Evolutionary conservation across 1,140 invertebrate species (phyloP), one percentile per base, ranked within the genome.

Genomic region (Zaprionus capensis): DNA sequence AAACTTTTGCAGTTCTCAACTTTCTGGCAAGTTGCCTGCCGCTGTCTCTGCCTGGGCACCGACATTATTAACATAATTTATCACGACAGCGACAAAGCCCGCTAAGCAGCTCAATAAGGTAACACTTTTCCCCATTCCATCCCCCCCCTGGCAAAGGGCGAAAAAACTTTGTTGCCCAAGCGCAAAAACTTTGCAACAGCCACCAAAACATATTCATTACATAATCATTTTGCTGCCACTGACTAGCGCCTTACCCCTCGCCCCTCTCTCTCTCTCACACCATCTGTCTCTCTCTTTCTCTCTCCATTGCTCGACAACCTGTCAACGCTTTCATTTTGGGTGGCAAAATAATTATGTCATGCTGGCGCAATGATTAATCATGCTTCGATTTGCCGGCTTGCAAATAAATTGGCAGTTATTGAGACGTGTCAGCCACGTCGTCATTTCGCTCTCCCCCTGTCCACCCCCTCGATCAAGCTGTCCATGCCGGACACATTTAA

Each of bases 1-100:
- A 83, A 88, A 82, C 61, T 88, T 88, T 78, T 36, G 71, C 46
- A 63, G 78, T 63, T 61, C 59, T 82, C 83, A 87, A 87, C 70
- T 88, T 88, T 83, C 36, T 63, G 65, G 62, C 77, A 84, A 83
- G 68, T 83, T 86, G 73, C 78, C 69, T 3, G 41, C 41, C 41
- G 5, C 5, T 7, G 15, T 6, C n/a, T 15, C 15, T 41, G 38
- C 38, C 38, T 6, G 62, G 72, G 63, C 70, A 78, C 15, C 38
- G n/a, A 71, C 85, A 78, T 88, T 88, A 90, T 88, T 88, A 88
- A 88, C 84, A 88, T 88, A 88, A 90, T 88, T 88, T 88, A 88
- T 88, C 84, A 88, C 78, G 85, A 90, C 83, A 68, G 84, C 83
- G 72, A 80, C 85, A 87, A 80, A 62, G 64, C 66, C 63, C 71